These are phyloP conservation scores for Rhogogaster chlorosoma DNA, from an alignment of 2,888 invertebrate genomes.

Conservation along the genomic window DNA sequence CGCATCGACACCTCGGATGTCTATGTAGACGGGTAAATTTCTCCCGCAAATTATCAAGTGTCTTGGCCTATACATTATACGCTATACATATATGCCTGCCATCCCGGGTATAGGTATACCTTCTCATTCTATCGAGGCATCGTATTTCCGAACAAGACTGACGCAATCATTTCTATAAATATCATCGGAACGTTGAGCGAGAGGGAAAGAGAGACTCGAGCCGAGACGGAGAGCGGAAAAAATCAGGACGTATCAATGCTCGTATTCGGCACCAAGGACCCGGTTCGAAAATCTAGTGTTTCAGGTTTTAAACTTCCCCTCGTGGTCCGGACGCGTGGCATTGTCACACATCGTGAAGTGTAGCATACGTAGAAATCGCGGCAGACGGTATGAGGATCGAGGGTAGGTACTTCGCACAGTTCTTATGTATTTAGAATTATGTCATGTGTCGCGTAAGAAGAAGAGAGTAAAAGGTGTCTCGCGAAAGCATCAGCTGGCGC, in stretches of 20 bases:
- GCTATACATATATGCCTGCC: not conserved
- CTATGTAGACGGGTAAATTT: not conserved
- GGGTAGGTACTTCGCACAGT: not conserved
- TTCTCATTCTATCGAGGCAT: constrained; percentile 7
- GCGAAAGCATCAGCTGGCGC: constrained; percentile 10
- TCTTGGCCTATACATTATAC: not conserved
- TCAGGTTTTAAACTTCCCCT: constrained; percentile 9
- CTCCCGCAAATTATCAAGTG: constrained; percentile 24
- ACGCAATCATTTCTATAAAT: constrained; percentile 47
- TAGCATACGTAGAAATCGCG: not conserved
- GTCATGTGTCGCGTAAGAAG: not conserved
- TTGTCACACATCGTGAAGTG: not conserved
- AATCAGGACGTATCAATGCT: constrained; percentile 20
- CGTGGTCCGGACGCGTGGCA: not conserved
- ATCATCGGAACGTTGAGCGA: constrained; percentile 16
- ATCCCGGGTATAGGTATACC: not conserved
- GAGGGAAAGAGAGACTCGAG: constrained; percentile 17
- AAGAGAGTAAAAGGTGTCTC: not conserved
- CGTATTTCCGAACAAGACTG: constrained; percentile 39
- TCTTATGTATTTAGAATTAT: not conserved
- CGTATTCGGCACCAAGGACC: not conserved
- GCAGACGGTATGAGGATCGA: not conserved
- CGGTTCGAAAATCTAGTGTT: not conserved
- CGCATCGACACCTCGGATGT: not conserved
- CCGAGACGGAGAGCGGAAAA: constrained; percentile 34